Percentiles rank a stretch among this genome's conserved stretches.
phyloP scores from a whole-genome alignment of 2,113 vertebrate genomes.

The Aptenodytes patagonicus region DNA sequence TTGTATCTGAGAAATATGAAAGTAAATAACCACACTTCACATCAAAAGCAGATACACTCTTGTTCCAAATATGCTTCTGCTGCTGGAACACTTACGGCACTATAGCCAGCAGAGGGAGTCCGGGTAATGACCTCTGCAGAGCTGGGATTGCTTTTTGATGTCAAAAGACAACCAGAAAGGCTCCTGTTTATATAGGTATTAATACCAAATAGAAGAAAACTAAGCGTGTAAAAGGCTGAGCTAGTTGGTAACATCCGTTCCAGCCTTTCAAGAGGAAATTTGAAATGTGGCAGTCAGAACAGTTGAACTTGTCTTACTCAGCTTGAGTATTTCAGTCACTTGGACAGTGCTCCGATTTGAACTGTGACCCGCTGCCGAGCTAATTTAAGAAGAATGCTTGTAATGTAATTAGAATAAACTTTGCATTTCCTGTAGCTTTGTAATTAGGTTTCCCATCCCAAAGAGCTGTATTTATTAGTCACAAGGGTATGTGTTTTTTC shows the following conservation, averaged over 20 bases:
- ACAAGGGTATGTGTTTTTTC: not conserved
- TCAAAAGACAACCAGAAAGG: not conserved
- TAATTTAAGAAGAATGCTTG: not conserved
- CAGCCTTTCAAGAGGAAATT: not conserved
- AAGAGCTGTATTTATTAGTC: not conserved
- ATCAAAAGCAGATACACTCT: not conserved
- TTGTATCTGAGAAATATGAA: not conserved
- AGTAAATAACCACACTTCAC: not conserved
- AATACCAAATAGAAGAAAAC: not conserved
- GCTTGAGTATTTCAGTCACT: not conserved
- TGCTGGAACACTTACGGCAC: not conserved
- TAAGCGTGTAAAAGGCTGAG: not conserved
- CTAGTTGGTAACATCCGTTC: not conserved
- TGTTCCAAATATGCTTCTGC: not conserved
- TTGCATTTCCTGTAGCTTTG: constrained; percentile 5
- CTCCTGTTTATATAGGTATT: not conserved
- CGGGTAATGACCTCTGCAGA: not conserved
- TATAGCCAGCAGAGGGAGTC: not conserved
- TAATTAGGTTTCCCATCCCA: not conserved
- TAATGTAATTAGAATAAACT: not conserved
- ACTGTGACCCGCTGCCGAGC: not conserved
- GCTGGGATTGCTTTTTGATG: not conserved
- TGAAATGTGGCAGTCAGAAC: not conserved
- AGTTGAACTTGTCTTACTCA: not conserved
- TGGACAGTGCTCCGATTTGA: not conserved